phyloP scores from a whole-genome alignment of 2,888 invertebrate genomes.

The Corythucha ciliata region DNA sequence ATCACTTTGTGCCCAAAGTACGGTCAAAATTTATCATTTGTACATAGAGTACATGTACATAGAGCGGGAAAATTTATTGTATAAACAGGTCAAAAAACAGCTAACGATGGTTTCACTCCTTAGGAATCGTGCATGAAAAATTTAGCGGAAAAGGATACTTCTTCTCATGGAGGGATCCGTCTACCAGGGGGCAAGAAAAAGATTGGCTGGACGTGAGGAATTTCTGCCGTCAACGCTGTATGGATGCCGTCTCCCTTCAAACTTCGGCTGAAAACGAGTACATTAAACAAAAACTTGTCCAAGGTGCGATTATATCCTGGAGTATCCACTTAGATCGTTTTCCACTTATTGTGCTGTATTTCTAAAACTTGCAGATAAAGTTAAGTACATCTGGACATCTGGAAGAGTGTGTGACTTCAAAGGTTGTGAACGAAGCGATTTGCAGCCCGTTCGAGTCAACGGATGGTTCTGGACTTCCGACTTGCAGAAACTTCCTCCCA shows the following conservation, averaged over 20 bases:
- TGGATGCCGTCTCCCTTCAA: slow-evolving; percentile 80
- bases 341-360: slow-evolving; percentile 2
- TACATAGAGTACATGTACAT: too few relatives aligned
- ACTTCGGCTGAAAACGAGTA: slow-evolving; percentile 80
- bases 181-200: slow-evolving; percentile 61
- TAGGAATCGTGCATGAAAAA: slow-evolving; percentile 43
- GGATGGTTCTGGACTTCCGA: slow-evolving; percentile 92
- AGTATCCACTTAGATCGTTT: neutral
- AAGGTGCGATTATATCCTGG: too few relatives aligned
- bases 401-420: slow-evolving; percentile 84
- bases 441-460: slow-evolving; percentile 68
- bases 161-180: slow-evolving; percentile 77
- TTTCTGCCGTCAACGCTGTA: slow-evolving; percentile 77
- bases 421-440: slow-evolving; percentile 76
- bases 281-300: slow-evolving; percentile 67
- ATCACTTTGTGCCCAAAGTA: slow-evolving; percentile 64
- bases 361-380: slow-evolving; percentile 47
- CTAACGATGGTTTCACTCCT: slow-evolving; percentile 23
- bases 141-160: slow-evolving; percentile 63
- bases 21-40: slow-evolving; percentile 43
- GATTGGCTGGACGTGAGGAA: slow-evolving; percentile 81
- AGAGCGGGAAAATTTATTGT: neutral
- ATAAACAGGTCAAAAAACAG: neutral
- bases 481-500: slow-evolving; percentile 73
- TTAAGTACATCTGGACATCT: slow-evolving; percentile 86